Conservation (phyloP, 2,888 invertebrate genomes). For the Hoplodrina ambigua region DNA sequence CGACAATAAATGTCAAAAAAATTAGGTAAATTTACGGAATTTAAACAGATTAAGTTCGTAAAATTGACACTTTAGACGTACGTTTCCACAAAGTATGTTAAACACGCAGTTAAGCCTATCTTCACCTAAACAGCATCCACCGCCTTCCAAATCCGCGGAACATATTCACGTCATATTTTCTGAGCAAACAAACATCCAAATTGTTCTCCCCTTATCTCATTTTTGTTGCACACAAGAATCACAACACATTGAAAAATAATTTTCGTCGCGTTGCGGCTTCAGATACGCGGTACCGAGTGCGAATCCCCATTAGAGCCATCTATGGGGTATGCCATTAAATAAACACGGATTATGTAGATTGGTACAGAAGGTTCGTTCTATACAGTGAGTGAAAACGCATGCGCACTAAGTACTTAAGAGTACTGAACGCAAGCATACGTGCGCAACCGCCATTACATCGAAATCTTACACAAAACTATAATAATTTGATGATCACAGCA, state of each 20-base stretch:
- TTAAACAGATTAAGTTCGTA: no score
- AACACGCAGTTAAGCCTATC: slow-evolving; percentile 10
- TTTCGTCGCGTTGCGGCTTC: slow-evolving; percentile 62
- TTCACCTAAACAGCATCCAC: neutral
- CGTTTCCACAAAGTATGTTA: neutral
- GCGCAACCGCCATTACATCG: no score
- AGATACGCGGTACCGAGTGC: slow-evolving; percentile 59
- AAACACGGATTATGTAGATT: slow-evolving; percentile 71
- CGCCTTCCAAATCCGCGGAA: slow-evolving; percentile 22
- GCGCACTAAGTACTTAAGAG: no score
- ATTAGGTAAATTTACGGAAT: no score
- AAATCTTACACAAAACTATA: no score
- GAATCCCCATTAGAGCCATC: slow-evolving; percentile 84
- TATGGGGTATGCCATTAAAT: slow-evolving; percentile 88
- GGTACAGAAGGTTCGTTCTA: slow-evolving; percentile 1
- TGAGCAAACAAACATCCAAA: slow-evolving; percentile 58
- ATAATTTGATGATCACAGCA: no score
- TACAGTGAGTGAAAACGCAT: neutral
- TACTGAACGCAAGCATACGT: no score
- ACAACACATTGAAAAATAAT: slow-evolving; percentile 71
- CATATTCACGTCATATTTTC: slow-evolving; percentile 43
- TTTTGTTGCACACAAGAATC: slow-evolving; percentile 66
- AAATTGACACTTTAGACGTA: neutral
- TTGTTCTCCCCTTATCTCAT: slow-evolving; percentile 64
- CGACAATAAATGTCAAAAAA: no score